A percentile compares a stretch with the other conserved stretches of the same genome.
Conservation (phyloP, 2,797 vertebrate species). For the Taenioides sp. region DNA sequence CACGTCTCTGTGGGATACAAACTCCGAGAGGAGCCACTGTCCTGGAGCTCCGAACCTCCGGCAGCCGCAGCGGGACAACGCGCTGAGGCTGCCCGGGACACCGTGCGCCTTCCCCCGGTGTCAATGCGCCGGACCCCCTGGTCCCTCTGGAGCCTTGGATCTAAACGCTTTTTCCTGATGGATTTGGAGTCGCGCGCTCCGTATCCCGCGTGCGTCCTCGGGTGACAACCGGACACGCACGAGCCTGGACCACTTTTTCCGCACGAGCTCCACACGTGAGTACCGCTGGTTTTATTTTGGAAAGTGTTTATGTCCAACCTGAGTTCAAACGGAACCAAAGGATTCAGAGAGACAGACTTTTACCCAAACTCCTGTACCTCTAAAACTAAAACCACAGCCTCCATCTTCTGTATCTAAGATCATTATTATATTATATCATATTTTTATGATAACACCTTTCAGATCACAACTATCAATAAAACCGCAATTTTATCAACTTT, state of each 20-base stretch:
- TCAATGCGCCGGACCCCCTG: background rate
- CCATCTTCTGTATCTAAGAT: background rate
- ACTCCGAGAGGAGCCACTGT: background rate
- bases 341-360: background rate
- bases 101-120: background rate
- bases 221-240: slow-evolving; percentile 51
- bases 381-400: no score
- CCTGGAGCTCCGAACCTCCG: background rate
- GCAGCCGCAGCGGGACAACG: background rate
- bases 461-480: no score
- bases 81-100: background rate
- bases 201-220: slow-evolving; percentile 34
- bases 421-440: no score
- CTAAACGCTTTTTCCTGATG: background rate
- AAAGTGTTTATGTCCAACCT: background rate
- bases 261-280: slow-evolving; percentile 15
- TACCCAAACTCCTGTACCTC: no score
- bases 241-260: slow-evolving; percentile 4
- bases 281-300: background rate
- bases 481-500: no score
- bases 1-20: slow-evolving; percentile 13
- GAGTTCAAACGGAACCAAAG: background rate
- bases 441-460: no score
- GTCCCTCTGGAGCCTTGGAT: background rate
- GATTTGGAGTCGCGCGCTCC: slow-evolving; percentile 66